Conservation (phyloP, 2,113 vertebrate genomes). For the Mixornis gularis region DNA sequence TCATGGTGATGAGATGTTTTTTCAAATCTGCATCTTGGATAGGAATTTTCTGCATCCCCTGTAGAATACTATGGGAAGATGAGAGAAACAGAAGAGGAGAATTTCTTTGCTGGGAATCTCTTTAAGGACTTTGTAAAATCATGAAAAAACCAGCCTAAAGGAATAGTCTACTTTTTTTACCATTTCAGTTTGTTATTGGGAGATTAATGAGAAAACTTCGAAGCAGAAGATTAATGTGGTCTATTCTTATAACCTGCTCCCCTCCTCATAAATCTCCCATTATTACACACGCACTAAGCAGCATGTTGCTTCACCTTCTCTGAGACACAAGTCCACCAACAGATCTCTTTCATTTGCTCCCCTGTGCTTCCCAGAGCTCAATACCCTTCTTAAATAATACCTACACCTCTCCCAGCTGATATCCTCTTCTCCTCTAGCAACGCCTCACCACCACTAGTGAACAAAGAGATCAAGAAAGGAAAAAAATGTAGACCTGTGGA, state of each 20-base stretch:
- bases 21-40: not conserved
- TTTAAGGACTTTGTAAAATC: not conserved
- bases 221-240: conserved; percentile 26
- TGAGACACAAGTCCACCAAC: not conserved
- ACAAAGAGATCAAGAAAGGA: not conserved
- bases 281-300: not conserved
- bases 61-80: not conserved
- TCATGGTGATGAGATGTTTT: not conserved
- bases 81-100: not conserved
- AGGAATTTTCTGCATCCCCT: not conserved
- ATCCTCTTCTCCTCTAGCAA: not conserved
- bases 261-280: conserved; percentile 8
- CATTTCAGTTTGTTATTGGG: not conserved
- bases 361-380: not conserved
- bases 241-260: conserved; percentile 7
- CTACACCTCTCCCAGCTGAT: not conserved
- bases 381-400: not conserved
- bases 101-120: not conserved
- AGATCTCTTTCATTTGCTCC: not conserved
- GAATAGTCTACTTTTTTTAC: not conserved
- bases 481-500: not conserved
- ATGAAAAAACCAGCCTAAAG: not conserved
- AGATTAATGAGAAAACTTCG: conserved; percentile 22
- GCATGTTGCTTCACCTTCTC: not conserved
- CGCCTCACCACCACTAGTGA: fast-evolving